Percentiles rank a stretch among this genome's conserved stretches.
phyloP scores from a whole-genome alignment of 2,888 invertebrate genomes.

The Athalia rosae region DNA sequence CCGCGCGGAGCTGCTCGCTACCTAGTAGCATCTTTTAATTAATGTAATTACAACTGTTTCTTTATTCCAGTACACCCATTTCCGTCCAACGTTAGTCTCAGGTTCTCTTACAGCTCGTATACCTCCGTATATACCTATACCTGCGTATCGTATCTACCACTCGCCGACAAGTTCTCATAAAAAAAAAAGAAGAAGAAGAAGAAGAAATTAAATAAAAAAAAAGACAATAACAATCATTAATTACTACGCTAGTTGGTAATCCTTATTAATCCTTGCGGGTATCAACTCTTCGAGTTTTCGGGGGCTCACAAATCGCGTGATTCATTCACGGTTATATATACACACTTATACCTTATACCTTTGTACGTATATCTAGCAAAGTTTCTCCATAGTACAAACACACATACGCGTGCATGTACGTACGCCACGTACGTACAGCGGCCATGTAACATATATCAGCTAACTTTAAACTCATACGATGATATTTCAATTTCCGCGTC shows the following conservation, averaged over 20 bases:
- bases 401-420: too few species aligned
- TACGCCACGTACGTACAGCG: too few species aligned
- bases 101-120: neutral
- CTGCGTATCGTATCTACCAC: neutral
- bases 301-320: constrained; percentile 35
- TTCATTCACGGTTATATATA: constrained; percentile 26
- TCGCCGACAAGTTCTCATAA: neutral
- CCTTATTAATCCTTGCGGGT: too few species aligned
- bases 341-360: too few species aligned
- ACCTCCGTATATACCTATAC: neutral
- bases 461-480: too few species aligned
- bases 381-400: neutral
- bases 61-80: constrained; percentile 37
- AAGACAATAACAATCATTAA: neutral
- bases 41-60: constrained; percentile 34
- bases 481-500: too few species aligned
- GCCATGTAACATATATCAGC: too few species aligned
- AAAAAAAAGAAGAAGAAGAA: constrained; percentile 13
- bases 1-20: neutral
- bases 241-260: neutral
- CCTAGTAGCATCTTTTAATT: constrained; percentile 30
- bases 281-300: too few species aligned
- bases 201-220: neutral
- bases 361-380: too few species aligned
- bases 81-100: constrained; percentile 23